Evolutionary conservation across 2,797 vertebrate genomes (phyloP).

Genomic region (Helarctos malayanus): DNA sequence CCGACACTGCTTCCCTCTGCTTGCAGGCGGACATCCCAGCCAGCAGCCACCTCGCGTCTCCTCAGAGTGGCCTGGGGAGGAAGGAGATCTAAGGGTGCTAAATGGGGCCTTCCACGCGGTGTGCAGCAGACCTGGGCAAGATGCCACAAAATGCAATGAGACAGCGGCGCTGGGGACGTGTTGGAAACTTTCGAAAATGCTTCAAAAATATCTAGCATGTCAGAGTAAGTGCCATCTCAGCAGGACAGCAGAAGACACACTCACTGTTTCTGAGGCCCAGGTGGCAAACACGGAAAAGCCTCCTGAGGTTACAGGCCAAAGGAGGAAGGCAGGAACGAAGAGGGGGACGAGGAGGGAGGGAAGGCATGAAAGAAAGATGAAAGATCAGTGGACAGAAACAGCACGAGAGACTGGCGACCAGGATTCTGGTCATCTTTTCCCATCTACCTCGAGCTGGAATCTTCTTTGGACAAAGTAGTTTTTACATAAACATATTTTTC

Average conservation of each 20-base stretch:
- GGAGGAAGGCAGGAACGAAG: background rate
- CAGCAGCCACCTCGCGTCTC: background rate
- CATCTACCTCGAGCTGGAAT: background rate
- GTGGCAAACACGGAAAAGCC: background rate
- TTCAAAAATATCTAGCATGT: background rate
- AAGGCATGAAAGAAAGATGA: background rate
- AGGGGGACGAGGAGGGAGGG: background rate
- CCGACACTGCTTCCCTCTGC: slow-evolving; percentile 80
- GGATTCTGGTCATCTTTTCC: background rate
- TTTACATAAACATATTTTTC: background rate
- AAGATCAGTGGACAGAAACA: background rate
- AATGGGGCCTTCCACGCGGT: background rate
- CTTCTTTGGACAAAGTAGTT: background rate
- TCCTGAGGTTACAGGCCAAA: background rate
- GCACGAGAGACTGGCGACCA: background rate
- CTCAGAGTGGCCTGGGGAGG: background rate
- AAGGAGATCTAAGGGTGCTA: background rate
- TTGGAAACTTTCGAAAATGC: background rate
- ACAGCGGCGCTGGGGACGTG: background rate
- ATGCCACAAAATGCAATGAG: background rate
- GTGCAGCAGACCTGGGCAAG: background rate
- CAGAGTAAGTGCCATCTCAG: background rate
- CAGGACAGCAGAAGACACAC: background rate
- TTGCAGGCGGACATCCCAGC: slow-evolving; percentile 57
- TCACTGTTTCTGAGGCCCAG: background rate